Percentiles rank a stretch among this genome's conserved stretches.
Conservation (phyloP, 2,888 invertebrate genomes). For the Lumbricus terrestris region DNA sequence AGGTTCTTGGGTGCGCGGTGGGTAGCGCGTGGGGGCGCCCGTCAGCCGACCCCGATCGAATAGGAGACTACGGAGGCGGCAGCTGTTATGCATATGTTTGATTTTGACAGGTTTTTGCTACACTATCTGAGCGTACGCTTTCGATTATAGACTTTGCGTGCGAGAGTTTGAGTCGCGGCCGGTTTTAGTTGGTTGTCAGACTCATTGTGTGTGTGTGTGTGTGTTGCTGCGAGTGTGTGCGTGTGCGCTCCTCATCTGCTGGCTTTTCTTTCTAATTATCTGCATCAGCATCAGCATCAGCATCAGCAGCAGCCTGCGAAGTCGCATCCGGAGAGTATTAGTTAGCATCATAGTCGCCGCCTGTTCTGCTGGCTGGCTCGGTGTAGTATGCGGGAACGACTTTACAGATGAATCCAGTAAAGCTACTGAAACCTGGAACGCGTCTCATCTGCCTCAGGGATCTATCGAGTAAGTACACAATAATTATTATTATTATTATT, state of each 20-base stretch:
- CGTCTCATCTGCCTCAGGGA: constrained; percentile 10
- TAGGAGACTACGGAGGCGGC: not conserved
- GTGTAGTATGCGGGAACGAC: not conserved
- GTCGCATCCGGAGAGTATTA: not conserved
- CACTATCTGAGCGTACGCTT: not conserved
- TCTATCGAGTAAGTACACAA: not conserved
- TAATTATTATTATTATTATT: too few relatives aligned
- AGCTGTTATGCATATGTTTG: constrained; percentile 3
- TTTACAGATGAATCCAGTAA: not conserved
- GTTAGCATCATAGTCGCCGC: not conserved
- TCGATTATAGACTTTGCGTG: not conserved
- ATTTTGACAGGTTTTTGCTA: constrained; percentile 3
- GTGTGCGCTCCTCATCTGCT: not conserved
- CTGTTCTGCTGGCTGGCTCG: not conserved
- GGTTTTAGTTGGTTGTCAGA: not conserved
- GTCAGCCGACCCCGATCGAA: not conserved
- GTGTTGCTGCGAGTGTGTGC: too few relatives aligned
- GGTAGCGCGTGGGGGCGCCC: not conserved
- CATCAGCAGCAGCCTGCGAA: not conserved
- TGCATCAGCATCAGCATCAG: not conserved
- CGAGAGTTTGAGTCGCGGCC: not conserved
- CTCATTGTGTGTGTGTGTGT: not conserved
- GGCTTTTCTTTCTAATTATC: not conserved
- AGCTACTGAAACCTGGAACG: constrained; percentile 4
- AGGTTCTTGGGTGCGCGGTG: not conserved